Base-by-base conservation (phyloP, 2,888 invertebrate genomes). In the Lysandra bellargus region DNA sequence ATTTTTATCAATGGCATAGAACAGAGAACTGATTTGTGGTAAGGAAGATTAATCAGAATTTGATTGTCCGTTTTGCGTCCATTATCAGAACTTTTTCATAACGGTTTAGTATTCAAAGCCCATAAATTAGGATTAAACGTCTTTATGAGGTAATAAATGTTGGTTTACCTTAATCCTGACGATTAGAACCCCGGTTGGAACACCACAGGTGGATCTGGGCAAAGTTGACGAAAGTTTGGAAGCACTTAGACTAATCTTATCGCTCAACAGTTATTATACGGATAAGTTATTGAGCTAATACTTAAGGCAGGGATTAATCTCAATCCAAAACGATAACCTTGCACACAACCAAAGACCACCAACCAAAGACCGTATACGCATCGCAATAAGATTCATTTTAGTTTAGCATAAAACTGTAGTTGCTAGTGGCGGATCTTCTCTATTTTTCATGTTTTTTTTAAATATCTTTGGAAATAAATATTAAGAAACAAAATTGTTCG, bases 241-340 rank as follows among this genome's bases (percentile, higher is more conserved):
- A 69, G 69, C 69, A 33, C 69, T 69, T 33, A 69, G 69, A 69
- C 69, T 69, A 69, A 69, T 69, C 33, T 69, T 69, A 69, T 33
- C 33, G 30, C 5, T 23, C 23, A 23, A 23, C 33, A 69, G 69
- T 17, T 69, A 33, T 69, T 69, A 69, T 69, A 12, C 33, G 69
- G 69, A 37, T 69, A 69, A 17, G 69, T 69, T 69, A 4, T 12
- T 69, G 23, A 69, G 14, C 0, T 69, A 17, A 69, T 69, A 23
- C 23, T 23, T 23, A 23, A 23, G 23, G 23, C 23, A 23, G 23
- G 23, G 23, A 23, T 23, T 23, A 23, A 23, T 23, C 23, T 23
- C 23, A 23, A 23, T 23, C 23, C 23, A 23, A 23, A 23, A 23
- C 23, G 23, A 23, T 23, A 23, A 23, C 23, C 23, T 23, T 23